Evolutionary conservation across 2,113 vertebrate genomes (phyloP), one percentile per base, ranked within the genome.

Genomic region (Phylloscopus trochilus): DNA sequence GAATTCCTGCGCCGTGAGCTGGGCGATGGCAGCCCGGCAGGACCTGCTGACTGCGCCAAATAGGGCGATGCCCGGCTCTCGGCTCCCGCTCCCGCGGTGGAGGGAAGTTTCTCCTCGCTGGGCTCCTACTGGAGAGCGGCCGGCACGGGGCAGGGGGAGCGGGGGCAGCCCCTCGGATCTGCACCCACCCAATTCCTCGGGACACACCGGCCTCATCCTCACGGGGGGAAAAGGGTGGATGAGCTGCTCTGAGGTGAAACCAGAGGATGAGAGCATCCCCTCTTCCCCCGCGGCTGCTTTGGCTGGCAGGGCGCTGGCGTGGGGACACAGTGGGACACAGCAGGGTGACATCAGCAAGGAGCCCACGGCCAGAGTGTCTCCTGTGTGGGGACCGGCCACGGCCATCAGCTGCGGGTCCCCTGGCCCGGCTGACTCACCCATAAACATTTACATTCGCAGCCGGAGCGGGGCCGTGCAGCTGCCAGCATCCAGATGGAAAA

Each of bases 401-500:
- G 10, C 72, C 23, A 3, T 33, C 3, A 0, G 56, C 64, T 55
- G 52, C 1, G 2, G 46, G 28, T 53, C 90, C 78, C 68, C 23
- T 49, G 31, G 19, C 69, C 59, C 4, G 2, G 9, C 58, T 46
- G 69, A 26, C 23, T 89, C 87, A 55, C 26, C 68, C 81, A 0
- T 59, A 92, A 95, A 95, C 89, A 76, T 95, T 94, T 86, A 75
- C 76, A 83, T 68, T 62, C 47, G 31, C 62, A 11, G 74, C 10
- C 39, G 28, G 74, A 64, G 69, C 15, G 0, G 55, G 55, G 79
- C 68, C 2, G 18, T 24, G 56, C 22, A 7, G 81, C 52, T 60
- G 70, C 79, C 87, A 69, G 55, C n/a, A 76, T 55, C 67, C 79
- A 59, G 58, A 67, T 75, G 92, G 93, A 86, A 95, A 93, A 88